Conservation (phyloP, 2,797 vertebrate genomes). For the Bovichtus variegatus region DNA sequence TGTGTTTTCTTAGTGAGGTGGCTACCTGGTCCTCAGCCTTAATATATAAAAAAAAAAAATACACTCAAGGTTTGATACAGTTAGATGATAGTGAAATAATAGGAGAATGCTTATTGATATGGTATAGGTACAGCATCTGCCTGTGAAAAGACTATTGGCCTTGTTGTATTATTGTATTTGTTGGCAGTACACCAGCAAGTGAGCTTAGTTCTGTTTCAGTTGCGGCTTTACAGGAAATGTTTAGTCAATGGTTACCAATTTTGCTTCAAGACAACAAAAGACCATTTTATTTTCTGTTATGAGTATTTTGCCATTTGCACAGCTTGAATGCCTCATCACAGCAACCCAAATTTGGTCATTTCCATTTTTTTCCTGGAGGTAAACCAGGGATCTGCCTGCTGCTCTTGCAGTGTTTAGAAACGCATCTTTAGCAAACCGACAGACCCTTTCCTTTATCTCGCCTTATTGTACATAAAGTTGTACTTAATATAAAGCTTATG, state of each 20-base stretch:
- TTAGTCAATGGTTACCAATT: background rate
- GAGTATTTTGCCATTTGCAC: background rate
- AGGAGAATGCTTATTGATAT: slow-evolving; percentile 22
- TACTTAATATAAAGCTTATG: background rate
- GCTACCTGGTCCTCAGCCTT: slow-evolving; percentile 51
- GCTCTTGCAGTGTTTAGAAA: background rate
- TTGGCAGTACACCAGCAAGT: slow-evolving; percentile 55
- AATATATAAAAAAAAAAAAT: background rate
- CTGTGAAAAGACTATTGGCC: slow-evolving; percentile 86
- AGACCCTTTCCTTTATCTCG: background rate
- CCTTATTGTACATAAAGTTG: background rate
- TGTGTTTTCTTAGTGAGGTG: slow-evolving; percentile 66
- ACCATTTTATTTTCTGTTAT: background rate
- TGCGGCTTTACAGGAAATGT: background rate
- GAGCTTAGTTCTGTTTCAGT: slow-evolving; percentile 43
- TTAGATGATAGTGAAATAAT: background rate
- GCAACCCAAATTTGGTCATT: background rate
- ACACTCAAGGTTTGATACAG: background rate
- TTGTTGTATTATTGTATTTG: slow-evolving; percentile 63
- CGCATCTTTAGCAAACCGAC: background rate
- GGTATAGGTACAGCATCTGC: slow-evolving; percentile 67
- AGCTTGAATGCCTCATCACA: background rate
- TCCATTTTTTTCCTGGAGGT: background rate
- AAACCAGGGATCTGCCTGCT: background rate
- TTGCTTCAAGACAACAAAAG: background rate